A percentile compares a stretch with the other conserved stretches of the same genome.
phyloP scores from a whole-genome alignment of 2,113 vertebrate species.

The Okapia johnstoni region DNA sequence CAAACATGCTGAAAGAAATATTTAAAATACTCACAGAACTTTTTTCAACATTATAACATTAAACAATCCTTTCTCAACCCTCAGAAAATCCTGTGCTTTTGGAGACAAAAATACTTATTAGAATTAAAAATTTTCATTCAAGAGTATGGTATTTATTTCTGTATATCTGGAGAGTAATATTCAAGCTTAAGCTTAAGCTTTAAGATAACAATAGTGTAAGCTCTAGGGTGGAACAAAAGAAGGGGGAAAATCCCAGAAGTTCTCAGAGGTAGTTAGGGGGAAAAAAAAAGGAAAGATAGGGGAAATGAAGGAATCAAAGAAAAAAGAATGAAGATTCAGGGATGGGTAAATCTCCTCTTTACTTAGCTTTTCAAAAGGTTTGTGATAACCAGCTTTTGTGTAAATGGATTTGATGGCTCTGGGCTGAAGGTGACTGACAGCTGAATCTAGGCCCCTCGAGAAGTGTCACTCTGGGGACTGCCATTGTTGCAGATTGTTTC shows the following conservation, averaged over 20 bases:
- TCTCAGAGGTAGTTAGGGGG: slow-evolving; percentile 24
- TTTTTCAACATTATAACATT: neutral
- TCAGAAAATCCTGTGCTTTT: neutral
- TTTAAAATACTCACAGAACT: neutral
- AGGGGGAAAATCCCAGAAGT: neutral
- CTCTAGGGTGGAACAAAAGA: slow-evolving; percentile 9
- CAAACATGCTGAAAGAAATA: neutral
- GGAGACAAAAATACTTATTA: neutral
- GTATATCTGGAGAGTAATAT: neutral
- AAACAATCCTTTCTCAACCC: neutral
- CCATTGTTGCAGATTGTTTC: slow-evolving; percentile 55
- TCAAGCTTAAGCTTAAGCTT: neutral
- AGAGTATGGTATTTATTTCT: neutral
- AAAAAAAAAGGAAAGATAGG: neutral
- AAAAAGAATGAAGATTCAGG: slow-evolving; percentile 53
- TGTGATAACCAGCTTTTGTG: slow-evolving; percentile 70
- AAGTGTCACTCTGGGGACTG: slow-evolving; percentile 53
- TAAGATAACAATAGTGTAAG: slow-evolving; percentile 26
- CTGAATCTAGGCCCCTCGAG: slow-evolving; percentile 60
- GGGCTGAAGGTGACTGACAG: slow-evolving; percentile 71
- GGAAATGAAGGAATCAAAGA: slow-evolving; percentile 12
- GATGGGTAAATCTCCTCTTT: slow-evolving; percentile 66
- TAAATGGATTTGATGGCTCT: slow-evolving; percentile 61
- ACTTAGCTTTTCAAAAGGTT: slow-evolving; percentile 64
- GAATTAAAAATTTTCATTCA: neutral